Evolutionary conservation across 2,888 invertebrate species (phyloP).

Genomic region (Synanthedon tipuliformis): DNA sequence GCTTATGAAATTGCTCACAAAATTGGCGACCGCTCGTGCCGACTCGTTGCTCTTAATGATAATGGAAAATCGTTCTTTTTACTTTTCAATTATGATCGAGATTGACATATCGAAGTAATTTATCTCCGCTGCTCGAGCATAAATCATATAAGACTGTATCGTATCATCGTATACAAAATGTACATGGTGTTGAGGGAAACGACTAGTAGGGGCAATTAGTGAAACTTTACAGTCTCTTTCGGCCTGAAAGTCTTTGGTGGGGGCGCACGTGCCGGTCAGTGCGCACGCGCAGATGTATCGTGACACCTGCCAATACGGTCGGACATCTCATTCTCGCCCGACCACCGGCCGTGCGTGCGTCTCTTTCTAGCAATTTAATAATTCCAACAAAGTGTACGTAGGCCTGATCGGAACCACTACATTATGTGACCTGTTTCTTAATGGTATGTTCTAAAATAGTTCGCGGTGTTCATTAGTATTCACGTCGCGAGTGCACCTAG

Average conservation of each 20-base stretch:
- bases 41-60: conserved; percentile 44
- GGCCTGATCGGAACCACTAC: conserved; percentile 39
- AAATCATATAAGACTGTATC: too few species aligned
- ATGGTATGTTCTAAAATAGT: conserved; percentile 56
- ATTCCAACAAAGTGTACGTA: conserved; percentile 38
- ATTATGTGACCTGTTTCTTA: conserved; percentile 62
- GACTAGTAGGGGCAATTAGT: neutral
- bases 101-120: conserved; percentile 43
- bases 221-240: conserved; percentile 16
- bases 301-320: conserved; percentile 56
- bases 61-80: conserved; percentile 24
- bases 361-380: conserved; percentile 40
- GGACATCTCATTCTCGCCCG: conserved; percentile 35
- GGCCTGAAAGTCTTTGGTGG: conserved; percentile 29
- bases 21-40: conserved; percentile 63
- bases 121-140: conserved; percentile 13
- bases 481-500: conserved; percentile 27
- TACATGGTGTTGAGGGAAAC: too few species aligned
- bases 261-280: conserved; percentile 59
- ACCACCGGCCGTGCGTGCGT: conserved; percentile 19
- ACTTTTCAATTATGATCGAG: conserved; percentile 55
- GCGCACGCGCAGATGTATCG: conserved; percentile 60
- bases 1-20: conserved; percentile 57
- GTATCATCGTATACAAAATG: too few species aligned
- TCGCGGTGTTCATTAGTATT: conserved; percentile 51